Evolutionary conservation across 2,797 vertebrate species (phyloP), one percentile per base, ranked within the genome.

Genomic region (Loriculus beryllinus): DNA sequence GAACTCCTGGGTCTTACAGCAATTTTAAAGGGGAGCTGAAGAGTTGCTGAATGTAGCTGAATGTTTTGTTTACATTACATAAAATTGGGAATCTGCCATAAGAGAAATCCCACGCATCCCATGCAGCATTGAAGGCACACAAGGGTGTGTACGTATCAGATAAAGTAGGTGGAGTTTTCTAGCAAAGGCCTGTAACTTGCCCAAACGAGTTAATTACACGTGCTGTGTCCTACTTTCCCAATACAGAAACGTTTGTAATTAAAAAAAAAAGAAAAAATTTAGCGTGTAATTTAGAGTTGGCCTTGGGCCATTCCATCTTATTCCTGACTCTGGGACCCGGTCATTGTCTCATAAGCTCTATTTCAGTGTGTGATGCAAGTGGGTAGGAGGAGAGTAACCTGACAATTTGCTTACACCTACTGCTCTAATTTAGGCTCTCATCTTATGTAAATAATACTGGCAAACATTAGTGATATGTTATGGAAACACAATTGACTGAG

Each of bases 41-140:
- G 39, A 49, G 45, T 70, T 92, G 89, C 68, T 82, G 96, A 87
- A 82, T 7, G 74, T 67, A 47, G 54, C 71, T 86, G 33, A 57
- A 57, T 35, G 67, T 68, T 96, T 94, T 91, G 80, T 96, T 95
- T 96, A 93, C 76, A 72, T 76, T 35, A 68, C 84, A 70, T 69
- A 49, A 92, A 96, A 82, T 56, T 96, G 88, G 94, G 95, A 92
- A 80, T 18, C 69, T 91, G 93, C 92, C 88, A 90, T 9, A 23
- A 62, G 85, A 96, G 87, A 92, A 70, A 94, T 96, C 93, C 95
- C 95, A 97, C 92, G 76, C 93, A 87, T 68, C 95, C 92, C 92
- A 86, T 85, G 93, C 72, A 13, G 83, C 3, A n/a, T 47, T 54
- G 81, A 67, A 94, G 92, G 95, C 94, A 33, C 85, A 60, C 84